Evolutionary conservation across 2,888 invertebrate genomes (phyloP).

Genomic region (Strigamia maritima): DNA sequence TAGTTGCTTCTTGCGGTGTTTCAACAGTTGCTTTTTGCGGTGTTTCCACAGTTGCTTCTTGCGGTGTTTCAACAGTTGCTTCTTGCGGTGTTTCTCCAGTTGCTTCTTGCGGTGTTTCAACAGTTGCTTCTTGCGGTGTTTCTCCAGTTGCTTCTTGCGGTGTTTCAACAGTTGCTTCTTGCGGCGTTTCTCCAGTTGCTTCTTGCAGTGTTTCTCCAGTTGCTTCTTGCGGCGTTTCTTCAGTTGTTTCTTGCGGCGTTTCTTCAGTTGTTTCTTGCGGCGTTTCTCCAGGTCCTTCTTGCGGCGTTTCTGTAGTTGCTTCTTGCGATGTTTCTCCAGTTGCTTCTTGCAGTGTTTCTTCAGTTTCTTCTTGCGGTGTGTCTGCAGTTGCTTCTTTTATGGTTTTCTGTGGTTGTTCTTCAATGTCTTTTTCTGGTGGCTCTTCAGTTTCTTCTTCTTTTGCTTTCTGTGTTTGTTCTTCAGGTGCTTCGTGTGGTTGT

Average conservation of each 20-base stretch:
- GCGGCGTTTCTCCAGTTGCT: constrained; percentile 28
- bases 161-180: constrained; percentile 22
- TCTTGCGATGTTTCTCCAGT: neutral
- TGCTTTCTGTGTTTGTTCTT: neutral
- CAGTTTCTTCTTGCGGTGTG: neutral
- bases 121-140: neutral
- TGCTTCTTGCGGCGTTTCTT: constrained; percentile 15
- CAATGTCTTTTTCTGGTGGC: neutral
- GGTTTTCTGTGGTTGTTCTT: constrained; percentile 41
- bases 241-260: neutral
- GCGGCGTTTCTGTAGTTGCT: neutral
- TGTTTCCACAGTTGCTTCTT: neutral
- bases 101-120: neutral
- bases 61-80: no score
- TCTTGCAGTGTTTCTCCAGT: constrained; percentile 7
- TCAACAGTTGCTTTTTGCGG: neutral
- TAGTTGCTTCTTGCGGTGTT: neutral
- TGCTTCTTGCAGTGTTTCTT: neutral
- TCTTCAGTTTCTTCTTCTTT: neutral
- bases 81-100: constrained; percentile 12
- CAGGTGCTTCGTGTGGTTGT: neutral
- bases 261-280: neutral
- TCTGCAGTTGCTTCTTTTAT: constrained; percentile 40
- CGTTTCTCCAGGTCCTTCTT: constrained; percentile 13
- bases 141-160: neutral